These are phyloP conservation scores for Notamacropus eugenii DNA, from an alignment of 2,797 vertebrate species.

Conservation along the genomic window DNA sequence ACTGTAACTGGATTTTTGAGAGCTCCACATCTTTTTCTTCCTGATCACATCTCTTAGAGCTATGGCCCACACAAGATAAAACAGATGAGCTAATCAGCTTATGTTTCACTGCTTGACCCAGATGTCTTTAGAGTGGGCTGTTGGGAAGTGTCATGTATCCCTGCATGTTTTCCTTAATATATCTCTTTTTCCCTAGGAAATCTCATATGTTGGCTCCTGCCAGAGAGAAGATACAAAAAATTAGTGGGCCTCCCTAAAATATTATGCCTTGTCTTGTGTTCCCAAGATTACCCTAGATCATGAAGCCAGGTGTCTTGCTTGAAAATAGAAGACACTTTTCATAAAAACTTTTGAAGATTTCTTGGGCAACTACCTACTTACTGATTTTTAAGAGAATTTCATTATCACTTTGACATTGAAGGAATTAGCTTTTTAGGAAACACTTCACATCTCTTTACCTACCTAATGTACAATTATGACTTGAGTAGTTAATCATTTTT, in stretches of 20 bases:
- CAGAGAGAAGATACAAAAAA: background rate
- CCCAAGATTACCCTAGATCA: background rate
- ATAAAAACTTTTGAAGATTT: background rate
- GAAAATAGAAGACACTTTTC: background rate
- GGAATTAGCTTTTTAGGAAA: background rate
- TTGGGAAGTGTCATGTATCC: background rate
- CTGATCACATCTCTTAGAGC: background rate
- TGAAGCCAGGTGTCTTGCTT: background rate
- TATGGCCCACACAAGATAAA: background rate
- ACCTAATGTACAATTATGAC: background rate
- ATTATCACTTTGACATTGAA: background rate
- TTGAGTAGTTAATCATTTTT: background rate
- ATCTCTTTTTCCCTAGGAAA: background rate
- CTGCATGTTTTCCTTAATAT: background rate
- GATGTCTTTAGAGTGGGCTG: background rate
- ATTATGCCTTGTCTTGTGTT: background rate
- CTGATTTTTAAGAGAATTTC: background rate
- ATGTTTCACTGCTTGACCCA: background rate
- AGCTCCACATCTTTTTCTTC: background rate
- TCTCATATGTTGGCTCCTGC: background rate
- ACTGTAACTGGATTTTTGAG: background rate
- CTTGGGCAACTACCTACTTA: background rate
- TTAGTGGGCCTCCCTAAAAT: background rate
- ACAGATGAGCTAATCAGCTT: background rate
- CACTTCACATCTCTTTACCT: background rate